Conservation (phyloP, 2,797 vertebrate species). For the Nasua narica region DNA sequence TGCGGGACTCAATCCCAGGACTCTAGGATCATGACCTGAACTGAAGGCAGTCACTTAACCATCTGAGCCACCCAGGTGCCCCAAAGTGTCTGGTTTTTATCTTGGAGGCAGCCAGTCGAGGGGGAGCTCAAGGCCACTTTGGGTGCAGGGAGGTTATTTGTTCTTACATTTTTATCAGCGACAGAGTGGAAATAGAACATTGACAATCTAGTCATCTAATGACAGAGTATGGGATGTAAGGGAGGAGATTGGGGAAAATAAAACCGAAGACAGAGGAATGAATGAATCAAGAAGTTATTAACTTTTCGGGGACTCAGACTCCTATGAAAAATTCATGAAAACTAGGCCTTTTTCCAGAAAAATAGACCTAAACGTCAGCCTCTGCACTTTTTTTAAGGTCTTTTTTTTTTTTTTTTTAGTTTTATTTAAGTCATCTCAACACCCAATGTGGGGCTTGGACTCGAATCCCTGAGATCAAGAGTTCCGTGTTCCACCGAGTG, state of each 20-base stretch:
- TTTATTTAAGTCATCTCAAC: neutral
- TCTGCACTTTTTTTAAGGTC: neutral
- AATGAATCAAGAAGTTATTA: neutral
- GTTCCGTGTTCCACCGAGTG: neutral
- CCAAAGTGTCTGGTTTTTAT: neutral
- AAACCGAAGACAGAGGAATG: slow-evolving; percentile 23
- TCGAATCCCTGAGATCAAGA: neutral
- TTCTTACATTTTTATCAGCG: neutral
- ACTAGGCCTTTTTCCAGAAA: neutral
- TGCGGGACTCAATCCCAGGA: too few species aligned
- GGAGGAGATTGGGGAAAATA: neutral
- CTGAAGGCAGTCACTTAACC: too few species aligned
- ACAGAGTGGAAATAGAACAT: neutral
- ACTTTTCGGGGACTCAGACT: neutral
- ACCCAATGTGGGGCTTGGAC: neutral
- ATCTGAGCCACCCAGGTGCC: too few species aligned
- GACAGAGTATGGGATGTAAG: neutral
- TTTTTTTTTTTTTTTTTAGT: neutral
- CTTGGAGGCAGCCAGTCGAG: neutral
- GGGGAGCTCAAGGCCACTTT: neutral
- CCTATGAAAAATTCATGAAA: neutral
- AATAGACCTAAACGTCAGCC: neutral
- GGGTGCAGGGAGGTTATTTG: neutral
- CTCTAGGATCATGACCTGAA: too few species aligned
- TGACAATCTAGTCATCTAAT: neutral